A percentile compares a stretch with the other conserved stretches of the same genome.
These are phyloP conservation scores for Pelodytes ibericus DNA, from an alignment of 2,797 vertebrate genomes.

Conservation along the genomic window DNA sequence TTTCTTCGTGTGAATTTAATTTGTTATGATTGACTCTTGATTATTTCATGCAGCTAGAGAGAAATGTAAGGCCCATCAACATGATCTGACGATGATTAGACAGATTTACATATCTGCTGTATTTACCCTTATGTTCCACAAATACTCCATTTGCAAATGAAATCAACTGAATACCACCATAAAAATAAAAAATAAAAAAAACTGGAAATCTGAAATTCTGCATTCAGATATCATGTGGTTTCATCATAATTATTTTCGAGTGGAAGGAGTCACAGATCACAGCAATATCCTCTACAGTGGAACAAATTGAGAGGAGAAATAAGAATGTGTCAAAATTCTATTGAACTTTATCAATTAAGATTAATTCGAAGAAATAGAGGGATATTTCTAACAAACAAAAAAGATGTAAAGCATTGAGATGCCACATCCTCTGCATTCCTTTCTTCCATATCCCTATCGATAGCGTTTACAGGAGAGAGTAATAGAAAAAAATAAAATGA, in stretches of 20 bases:
- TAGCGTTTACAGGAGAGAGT: too few relatives aligned
- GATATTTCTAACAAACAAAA: too few relatives aligned
- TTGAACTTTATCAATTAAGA: background rate
- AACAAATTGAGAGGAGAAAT: too few relatives aligned
- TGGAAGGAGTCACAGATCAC: background rate
- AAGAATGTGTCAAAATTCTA: background rate
- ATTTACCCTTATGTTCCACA: background rate
- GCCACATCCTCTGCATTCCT: too few relatives aligned
- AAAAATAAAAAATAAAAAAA: background rate
- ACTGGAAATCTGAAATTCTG: background rate
- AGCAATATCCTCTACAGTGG: background rate
- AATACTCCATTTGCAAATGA: background rate
- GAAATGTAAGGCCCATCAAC: background rate
- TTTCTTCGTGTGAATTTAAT: background rate
- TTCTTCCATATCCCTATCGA: too few relatives aligned
- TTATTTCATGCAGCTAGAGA: background rate
- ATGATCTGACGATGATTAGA: background rate
- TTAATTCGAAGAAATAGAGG: too few relatives aligned
- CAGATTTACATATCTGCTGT: background rate
- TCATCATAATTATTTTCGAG: background rate
- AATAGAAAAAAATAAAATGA: too few relatives aligned
- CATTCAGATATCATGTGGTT: background rate
- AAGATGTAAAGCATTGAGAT: too few relatives aligned
- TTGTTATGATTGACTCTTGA: constrained; percentile 3
- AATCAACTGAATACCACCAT: background rate